Conservation (phyloP, 2,888 invertebrate genomes). For the Metalampra italica region DNA sequence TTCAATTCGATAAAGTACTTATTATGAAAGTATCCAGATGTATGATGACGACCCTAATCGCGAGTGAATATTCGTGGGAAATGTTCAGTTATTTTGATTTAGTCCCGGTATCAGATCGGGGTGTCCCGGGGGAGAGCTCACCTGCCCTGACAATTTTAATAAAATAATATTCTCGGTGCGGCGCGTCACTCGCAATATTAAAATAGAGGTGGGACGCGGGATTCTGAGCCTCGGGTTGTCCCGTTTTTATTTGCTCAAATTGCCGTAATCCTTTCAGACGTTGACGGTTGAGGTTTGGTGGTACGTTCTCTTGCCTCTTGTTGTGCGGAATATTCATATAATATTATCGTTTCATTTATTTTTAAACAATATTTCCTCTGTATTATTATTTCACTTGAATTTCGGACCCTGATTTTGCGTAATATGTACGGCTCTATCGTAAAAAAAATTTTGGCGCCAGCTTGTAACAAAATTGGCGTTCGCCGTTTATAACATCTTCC, state of each 20-base stretch:
- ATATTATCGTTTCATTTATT: background rate
- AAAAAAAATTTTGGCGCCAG: too few species aligned
- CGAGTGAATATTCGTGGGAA: conserved; percentile 43
- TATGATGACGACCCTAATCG: conserved; percentile 7
- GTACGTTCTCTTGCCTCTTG: background rate
- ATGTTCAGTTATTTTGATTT: conserved; percentile 61
- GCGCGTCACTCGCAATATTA: conserved; percentile 31
- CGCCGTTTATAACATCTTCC: too few species aligned
- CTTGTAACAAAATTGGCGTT: too few species aligned
- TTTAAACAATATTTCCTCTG: background rate
- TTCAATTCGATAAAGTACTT: too few species aligned
- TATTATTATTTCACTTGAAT: background rate
- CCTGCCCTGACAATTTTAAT: conserved; percentile 58
- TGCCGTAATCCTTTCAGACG: conserved; percentile 6
- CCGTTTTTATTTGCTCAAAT: conserved; percentile 9
- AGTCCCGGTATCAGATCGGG: conserved; percentile 36
- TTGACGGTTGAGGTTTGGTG: conserved; percentile 2
- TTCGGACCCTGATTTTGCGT: background rate
- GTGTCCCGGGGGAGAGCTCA: conserved; percentile 32
- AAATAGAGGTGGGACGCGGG: conserved; percentile 17
- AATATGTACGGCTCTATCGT: too few species aligned
- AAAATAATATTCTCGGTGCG: conserved; percentile 46
- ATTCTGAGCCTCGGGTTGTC: conserved; percentile 1
- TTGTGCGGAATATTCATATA: background rate
- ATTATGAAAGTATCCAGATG: background rate